Evolutionary conservation across 1,140 invertebrate species (phyloP).

Genomic region (Pteromalus puparum): DNA sequence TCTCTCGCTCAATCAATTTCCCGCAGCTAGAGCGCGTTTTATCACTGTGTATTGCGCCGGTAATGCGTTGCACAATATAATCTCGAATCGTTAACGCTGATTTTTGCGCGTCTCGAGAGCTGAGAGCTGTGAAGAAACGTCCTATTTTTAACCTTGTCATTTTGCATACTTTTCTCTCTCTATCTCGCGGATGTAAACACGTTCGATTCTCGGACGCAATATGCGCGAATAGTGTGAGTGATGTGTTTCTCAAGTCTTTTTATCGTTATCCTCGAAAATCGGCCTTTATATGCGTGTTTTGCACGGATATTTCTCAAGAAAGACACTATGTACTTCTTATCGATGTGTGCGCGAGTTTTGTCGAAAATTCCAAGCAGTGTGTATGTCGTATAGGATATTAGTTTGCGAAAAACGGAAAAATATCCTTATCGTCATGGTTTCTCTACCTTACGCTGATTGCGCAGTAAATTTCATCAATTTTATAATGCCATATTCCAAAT

Average conservation of each 20-base stretch:
- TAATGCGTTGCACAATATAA: constrained; percentile 40
- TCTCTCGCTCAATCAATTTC: constrained; percentile 32
- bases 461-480: neutral
- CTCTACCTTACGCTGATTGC: neutral
- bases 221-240: too few species aligned
- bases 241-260: constrained; percentile 1
- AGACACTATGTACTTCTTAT: neutral
- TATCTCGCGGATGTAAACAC: neutral
- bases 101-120: constrained; percentile 18
- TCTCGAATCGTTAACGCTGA: constrained; percentile 24
- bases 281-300: neutral
- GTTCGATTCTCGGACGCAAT: neutral
- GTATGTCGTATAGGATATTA: too few species aligned
- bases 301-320: neutral
- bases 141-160: constrained; percentile 37
- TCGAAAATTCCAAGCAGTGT: neutral
- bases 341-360: neutral
- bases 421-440: neutral
- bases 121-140: constrained; percentile 10
- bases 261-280: neutral
- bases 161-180: neutral
- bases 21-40: neutral
- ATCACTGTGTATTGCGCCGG: constrained; percentile 21
- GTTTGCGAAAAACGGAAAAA: neutral
- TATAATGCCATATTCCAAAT: constrained; percentile 5